Evolutionary conservation across 2,113 vertebrate species (phyloP).

Genomic region (Parotia lawesii): DNA sequence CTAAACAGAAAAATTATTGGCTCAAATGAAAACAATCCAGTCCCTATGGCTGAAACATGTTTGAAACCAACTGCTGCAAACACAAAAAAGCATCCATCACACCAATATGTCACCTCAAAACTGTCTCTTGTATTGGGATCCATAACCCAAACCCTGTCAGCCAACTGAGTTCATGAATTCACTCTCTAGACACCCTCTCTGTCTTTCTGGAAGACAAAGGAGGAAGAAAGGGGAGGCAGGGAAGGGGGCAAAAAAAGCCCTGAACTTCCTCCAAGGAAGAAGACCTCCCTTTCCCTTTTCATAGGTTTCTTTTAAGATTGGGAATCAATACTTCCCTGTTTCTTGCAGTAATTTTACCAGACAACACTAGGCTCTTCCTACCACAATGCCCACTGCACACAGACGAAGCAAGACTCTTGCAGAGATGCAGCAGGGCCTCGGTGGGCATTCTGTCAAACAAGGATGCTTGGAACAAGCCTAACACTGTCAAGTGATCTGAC

Average conservation of each 20-base stretch:
- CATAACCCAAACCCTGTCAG: not conserved
- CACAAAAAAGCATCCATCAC: not conserved
- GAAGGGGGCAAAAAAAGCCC: not conserved
- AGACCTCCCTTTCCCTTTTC: not conserved
- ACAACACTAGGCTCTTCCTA: not conserved
- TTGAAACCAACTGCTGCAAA: not conserved
- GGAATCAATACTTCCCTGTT: not conserved
- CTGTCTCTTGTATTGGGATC: not conserved
- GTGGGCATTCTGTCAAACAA: not conserved
- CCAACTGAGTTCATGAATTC: fast-evolving
- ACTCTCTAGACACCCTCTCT: not conserved
- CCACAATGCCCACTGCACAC: not conserved
- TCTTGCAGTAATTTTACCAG: not conserved
- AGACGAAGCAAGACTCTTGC: not conserved
- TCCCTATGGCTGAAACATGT: fast-evolving
- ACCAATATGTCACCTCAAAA: not conserved
- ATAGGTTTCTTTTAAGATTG: not conserved
- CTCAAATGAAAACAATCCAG: not conserved
- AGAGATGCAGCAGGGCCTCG: not conserved
- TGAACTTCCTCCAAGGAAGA: not conserved
- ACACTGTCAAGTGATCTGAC: no score
- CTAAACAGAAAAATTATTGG: not conserved
- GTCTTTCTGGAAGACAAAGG: not conserved
- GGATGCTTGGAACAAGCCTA: not conserved
- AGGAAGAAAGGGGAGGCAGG: not conserved